Conservation (phyloP, 2,113 vertebrate genomes). For the Fregetta grallaria region DNA sequence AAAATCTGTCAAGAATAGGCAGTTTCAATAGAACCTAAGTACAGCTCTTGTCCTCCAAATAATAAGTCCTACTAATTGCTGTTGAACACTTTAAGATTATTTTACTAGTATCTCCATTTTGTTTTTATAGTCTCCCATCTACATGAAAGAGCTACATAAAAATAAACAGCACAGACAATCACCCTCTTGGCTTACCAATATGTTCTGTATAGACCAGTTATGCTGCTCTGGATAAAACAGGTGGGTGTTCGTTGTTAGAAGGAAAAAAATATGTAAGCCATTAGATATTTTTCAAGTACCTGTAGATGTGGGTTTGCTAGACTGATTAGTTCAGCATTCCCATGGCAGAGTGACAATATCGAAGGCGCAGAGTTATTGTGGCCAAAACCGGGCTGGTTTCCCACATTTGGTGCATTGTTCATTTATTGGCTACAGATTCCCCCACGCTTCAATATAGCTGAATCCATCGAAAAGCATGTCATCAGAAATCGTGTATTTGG, state of each 20-base stretch:
- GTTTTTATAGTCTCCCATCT: not conserved
- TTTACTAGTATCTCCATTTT: not conserved
- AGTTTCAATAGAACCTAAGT: not conserved
- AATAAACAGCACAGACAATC: not conserved
- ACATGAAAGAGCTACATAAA: not conserved
- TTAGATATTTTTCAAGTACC: not conserved
- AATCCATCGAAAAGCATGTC: not conserved
- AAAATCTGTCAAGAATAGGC: not conserved
- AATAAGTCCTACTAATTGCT: not conserved
- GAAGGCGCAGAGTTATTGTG: not conserved
- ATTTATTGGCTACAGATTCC: not conserved
- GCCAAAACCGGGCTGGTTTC: not conserved
- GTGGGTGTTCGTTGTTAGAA: not conserved
- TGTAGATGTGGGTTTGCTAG: not conserved
- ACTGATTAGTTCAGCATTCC: not conserved
- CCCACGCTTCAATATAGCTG: not conserved
- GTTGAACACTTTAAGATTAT: not conserved
- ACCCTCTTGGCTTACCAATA: accelerated
- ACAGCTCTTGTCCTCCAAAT: not conserved
- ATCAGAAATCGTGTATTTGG: not conserved
- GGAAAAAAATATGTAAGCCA: not conserved
- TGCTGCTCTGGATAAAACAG: not conserved
- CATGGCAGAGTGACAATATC: accelerated
- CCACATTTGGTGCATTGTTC: not conserved
- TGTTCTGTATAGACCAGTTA: not conserved